phyloP scores from a whole-genome alignment of 2,113 vertebrate genomes.

The Clarias batrachus region DNA sequence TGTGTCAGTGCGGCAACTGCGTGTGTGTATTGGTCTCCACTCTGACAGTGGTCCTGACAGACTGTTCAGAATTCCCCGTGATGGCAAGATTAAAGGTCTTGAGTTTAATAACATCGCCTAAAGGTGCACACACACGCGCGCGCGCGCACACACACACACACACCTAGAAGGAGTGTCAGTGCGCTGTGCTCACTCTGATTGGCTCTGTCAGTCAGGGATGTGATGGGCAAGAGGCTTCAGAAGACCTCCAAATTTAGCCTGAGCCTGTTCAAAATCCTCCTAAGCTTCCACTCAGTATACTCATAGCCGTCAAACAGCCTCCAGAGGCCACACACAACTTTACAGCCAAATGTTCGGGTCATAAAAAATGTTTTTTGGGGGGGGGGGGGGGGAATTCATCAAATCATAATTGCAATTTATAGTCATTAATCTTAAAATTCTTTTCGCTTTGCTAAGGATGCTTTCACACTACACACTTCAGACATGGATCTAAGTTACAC shows the following conservation, averaged over 20 bases:
- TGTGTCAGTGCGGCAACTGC: slow-evolving; percentile 43
- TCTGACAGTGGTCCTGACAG: slow-evolving; percentile 46
- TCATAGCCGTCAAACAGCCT: neutral
- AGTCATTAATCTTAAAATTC: neutral
- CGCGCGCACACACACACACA: neutral
- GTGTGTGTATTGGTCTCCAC: slow-evolving; percentile 36
- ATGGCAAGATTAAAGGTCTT: slow-evolving; percentile 47
- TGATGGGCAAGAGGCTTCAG: slow-evolving; percentile 32
- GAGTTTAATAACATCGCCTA: slow-evolving; percentile 43
- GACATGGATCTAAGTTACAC: too few relatives aligned
- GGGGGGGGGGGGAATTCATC: too few relatives aligned
- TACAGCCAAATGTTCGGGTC: neutral
- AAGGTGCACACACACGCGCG: slow-evolving; percentile 10
- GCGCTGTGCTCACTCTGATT: slow-evolving; percentile 26
- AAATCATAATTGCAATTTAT: neutral
- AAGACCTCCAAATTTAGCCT: slow-evolving; percentile 11
- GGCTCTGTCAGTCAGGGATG: slow-evolving; percentile 39
- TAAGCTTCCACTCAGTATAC: neutral
- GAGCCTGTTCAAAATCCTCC: slow-evolving; percentile 8
- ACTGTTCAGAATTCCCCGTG: slow-evolving; percentile 39
- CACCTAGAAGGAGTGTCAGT: slow-evolving; percentile 13
- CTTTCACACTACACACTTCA: too few relatives aligned
- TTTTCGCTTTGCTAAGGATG: too few relatives aligned
- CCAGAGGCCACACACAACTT: slow-evolving; percentile 10
- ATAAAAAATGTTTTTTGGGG: too few relatives aligned